These are phyloP conservation scores for Agapornis canus DNA, from an alignment of 2,797 vertebrate species.

Conservation along the genomic window DNA sequence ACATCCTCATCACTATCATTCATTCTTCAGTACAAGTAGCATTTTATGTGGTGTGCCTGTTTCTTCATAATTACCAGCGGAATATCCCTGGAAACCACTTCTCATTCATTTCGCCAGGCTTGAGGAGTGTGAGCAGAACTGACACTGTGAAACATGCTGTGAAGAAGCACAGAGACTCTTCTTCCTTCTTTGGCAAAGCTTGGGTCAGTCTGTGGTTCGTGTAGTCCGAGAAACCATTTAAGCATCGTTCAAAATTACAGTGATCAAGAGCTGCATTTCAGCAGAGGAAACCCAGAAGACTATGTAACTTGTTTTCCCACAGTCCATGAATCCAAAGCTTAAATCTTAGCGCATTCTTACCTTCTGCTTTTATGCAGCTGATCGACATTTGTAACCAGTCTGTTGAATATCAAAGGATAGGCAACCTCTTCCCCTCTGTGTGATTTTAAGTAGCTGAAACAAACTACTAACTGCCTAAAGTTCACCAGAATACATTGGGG, in stretches of 20 bases:
- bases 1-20: not conserved
- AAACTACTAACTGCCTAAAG: not conserved
- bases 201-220: not conserved
- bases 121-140: not conserved
- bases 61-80: not conserved
- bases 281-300: constrained; percentile 3
- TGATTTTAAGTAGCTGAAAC: not conserved
- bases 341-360: not conserved
- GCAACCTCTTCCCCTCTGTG: not conserved
- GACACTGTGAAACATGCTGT: not conserved
- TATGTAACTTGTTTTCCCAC: constrained; percentile 22
- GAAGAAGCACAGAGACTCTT: not conserved
- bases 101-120: not conserved
- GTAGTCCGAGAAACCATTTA: not conserved
- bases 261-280: not conserved
- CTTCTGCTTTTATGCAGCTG: not conserved
- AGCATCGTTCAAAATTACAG: constrained; percentile 27
- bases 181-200: not conserved
- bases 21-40: not conserved
- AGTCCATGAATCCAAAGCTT: not conserved
- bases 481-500: not conserved
- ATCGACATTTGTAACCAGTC: not conserved
- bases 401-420: not conserved
- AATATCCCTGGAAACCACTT: constrained; percentile 4
- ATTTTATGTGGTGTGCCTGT: not conserved